phyloP scores from a whole-genome alignment of 2,888 invertebrate species.

The Leptarthrus brevirostris region DNA sequence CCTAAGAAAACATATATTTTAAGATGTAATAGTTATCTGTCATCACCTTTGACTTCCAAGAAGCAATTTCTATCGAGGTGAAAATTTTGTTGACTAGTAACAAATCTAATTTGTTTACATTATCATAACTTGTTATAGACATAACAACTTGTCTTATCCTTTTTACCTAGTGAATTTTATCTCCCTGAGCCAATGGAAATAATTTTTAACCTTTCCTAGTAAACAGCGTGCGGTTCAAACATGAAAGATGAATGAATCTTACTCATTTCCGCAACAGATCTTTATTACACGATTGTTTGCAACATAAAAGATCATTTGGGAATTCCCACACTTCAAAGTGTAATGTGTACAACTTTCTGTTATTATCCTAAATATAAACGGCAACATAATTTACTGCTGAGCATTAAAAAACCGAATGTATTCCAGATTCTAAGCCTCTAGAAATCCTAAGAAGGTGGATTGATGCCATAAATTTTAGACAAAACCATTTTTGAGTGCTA shows the following conservation, averaged over 20 bases:
- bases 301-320: background rate
- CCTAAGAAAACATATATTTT: background rate
- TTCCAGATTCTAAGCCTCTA: too few species aligned
- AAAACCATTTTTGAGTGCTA: too few species aligned
- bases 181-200: too few species aligned
- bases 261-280: background rate
- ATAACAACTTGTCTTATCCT: background rate
- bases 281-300: background rate
- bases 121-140: background rate
- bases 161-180: too few species aligned
- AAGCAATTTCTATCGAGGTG: background rate
- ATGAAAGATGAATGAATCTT: too few species aligned
- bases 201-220: too few species aligned
- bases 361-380: too few species aligned
- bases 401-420: too few species aligned
- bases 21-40: background rate
- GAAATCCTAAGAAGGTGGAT: too few species aligned
- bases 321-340: background rate
- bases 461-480: too few species aligned
- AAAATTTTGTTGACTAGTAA: background rate
- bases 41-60: background rate
- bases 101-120: background rate
- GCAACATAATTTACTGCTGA: too few species aligned
- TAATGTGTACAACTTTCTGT: background rate
- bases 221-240: too few species aligned